phyloP scores from a whole-genome alignment of 2,797 vertebrate genomes.

The Synanceia verrucosa region DNA sequence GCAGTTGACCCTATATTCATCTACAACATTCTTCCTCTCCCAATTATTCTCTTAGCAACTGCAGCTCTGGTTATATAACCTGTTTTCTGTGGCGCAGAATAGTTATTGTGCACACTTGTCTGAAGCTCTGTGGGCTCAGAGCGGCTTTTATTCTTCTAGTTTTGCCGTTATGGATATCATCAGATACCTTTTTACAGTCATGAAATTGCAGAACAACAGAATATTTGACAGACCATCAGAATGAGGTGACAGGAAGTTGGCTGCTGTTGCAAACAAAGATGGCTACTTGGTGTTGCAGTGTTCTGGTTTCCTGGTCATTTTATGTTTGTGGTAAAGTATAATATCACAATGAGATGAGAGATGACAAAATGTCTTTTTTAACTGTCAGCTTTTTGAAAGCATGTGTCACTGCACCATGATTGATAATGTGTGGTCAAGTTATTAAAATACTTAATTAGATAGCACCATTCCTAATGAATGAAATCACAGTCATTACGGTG shows the following conservation, averaged over 20 bases:
- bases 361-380: background rate
- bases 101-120: constrained; percentile 54
- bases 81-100: constrained; percentile 50
- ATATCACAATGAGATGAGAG: background rate
- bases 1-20: constrained; percentile 24
- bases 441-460: background rate
- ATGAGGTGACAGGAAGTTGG: background rate
- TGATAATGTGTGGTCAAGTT: background rate
- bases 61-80: constrained; percentile 60
- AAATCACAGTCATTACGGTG: background rate
- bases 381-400: background rate
- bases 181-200: background rate
- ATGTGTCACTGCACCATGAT: background rate
- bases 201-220: background rate
- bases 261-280: background rate
- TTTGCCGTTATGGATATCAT: background rate
- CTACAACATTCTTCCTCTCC: constrained; percentile 26
- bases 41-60: constrained; percentile 46
- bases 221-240: background rate
- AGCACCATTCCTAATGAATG: background rate
- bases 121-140: constrained; percentile 32
- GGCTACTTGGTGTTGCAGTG: background rate
- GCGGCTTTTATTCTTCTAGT: constrained; percentile 16
- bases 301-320: no score
- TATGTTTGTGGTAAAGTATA: background rate